Evolutionary conservation across 2,113 vertebrate species (phyloP).

Genomic region (Bubo blakistoni): DNA sequence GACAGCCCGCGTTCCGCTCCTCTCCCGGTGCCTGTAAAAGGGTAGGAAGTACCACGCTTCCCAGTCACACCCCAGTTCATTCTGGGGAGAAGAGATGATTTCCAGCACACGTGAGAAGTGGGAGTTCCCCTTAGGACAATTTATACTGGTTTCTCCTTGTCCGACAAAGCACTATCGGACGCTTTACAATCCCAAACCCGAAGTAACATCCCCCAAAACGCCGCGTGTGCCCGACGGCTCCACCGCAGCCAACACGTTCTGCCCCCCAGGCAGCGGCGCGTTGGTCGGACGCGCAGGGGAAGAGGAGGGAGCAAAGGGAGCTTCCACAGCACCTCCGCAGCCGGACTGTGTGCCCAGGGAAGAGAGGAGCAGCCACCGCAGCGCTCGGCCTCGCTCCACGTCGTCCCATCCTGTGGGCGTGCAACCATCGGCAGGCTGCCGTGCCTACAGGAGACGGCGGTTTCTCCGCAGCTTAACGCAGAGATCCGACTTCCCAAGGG

Average conservation of each 20-base stretch:
- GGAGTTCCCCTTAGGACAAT: neutral
- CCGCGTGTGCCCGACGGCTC: neutral
- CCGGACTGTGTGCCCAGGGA: no score
- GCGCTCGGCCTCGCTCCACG: neutral
- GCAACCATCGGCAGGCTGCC: neutral
- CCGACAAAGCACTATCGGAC: fast-evolving
- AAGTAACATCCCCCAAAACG: neutral
- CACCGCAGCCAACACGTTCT: neutral
- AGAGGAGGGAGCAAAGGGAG: neutral
- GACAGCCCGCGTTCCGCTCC: neutral
- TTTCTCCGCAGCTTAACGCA: neutral
- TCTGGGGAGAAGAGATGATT: neutral
- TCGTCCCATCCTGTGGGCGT: neutral
- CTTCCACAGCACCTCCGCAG: neutral
- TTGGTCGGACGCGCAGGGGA: fast-evolving
- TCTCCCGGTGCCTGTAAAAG: neutral
- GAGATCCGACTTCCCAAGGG: neutral
- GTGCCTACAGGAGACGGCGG: neutral
- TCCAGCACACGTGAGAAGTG: neutral
- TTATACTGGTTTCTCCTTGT: neutral
- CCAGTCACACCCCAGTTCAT: neutral
- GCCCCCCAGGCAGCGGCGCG: neutral
- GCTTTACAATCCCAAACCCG: neutral
- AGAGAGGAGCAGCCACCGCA: neutral
- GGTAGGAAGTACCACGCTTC: neutral